Evolutionary conservation across 1,140 invertebrate genomes (phyloP), one percentile per base, ranked within the genome.

Genomic region (Plectrocnemia conspersa): DNA sequence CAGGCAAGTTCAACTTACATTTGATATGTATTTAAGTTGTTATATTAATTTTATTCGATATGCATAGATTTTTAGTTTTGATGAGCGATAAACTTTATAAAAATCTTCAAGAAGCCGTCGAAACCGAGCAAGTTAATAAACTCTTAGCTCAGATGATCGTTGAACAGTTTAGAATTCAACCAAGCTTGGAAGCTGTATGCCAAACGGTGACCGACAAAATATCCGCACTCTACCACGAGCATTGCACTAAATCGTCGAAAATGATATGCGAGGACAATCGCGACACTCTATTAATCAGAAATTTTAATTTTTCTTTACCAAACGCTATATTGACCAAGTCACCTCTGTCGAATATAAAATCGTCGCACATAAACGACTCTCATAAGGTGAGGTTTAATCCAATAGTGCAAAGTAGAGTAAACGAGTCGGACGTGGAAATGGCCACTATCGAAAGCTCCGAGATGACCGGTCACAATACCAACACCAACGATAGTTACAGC

Each of bases 161-260:
- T 9, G 85, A 89, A 65, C 84, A 92, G 78, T 94, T 94, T 71
- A 69, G 84, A 33, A 79, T 82, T 29, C 88, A 93, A 65, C 79
- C 84, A 0, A 89, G 89, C 3, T 72, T 93, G 45, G 86, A 80
- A 23, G 84, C 86, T 19, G 88, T 93, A 25, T 88, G 89, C 25
- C 90, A 94, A 74, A 86, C 88, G 2, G 89, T 92, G 0, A 82
- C 94, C 0, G 86, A 93, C 64, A 89, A 89, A 74, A 82, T 91
- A 6, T 88, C 89, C 3, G 73, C 88, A 41, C 82, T 89, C 47
- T 91, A 94, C 66, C 85, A 91, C 56, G 87, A 93, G 47, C 80
- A 82, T 47, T 91, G 82, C 63, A 83, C 89, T 73, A 82, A 78
- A 48, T 80, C 77, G 47, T 76, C 74, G 5, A 58, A 76, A 47